These are phyloP conservation scores for Pyrrhosoma nymphula DNA, from an alignment of 2,888 invertebrate species.

Conservation along the genomic window DNA sequence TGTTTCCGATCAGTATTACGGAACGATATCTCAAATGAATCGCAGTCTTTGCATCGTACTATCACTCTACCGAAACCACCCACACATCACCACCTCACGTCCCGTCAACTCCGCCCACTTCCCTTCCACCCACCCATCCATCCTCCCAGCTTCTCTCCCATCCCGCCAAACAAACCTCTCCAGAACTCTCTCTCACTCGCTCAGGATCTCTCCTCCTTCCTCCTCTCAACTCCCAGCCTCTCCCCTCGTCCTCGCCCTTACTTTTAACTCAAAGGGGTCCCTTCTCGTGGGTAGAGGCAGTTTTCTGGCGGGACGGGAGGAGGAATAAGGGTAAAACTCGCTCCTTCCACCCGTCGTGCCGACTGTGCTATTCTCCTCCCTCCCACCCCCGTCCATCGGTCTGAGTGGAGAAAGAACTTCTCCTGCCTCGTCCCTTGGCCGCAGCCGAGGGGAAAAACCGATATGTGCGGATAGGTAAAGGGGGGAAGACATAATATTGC, in stretches of 20 bases:
- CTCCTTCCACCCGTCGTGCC: background rate
- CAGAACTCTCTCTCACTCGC: slow-evolving; percentile 16
- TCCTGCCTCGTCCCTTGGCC: background rate
- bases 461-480: background rate
- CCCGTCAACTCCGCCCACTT: background rate
- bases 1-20: too few species aligned
- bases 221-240: background rate
- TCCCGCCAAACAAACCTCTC: slow-evolving; percentile 6
- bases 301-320: slow-evolving; percentile 1
- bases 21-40: too few species aligned
- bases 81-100: too few species aligned
- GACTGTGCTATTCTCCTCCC: background rate
- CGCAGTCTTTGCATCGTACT: too few species aligned
- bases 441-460: background rate
- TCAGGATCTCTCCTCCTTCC: background rate
- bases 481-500: background rate
- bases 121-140: background rate
- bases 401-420: background rate
- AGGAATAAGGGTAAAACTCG: background rate
- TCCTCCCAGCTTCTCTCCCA: background rate
- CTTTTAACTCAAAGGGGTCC: slow-evolving; percentile 8
- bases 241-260: background rate
- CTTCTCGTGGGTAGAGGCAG: background rate
- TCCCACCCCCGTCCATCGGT: background rate
- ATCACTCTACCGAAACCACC: too few species aligned